A percentile compares a stretch with the other conserved stretches of the same genome.
These are phyloP conservation scores for Caenorhabditis wallacei DNA, from an alignment of 2,888 invertebrate species.

Conservation along the genomic window DNA sequence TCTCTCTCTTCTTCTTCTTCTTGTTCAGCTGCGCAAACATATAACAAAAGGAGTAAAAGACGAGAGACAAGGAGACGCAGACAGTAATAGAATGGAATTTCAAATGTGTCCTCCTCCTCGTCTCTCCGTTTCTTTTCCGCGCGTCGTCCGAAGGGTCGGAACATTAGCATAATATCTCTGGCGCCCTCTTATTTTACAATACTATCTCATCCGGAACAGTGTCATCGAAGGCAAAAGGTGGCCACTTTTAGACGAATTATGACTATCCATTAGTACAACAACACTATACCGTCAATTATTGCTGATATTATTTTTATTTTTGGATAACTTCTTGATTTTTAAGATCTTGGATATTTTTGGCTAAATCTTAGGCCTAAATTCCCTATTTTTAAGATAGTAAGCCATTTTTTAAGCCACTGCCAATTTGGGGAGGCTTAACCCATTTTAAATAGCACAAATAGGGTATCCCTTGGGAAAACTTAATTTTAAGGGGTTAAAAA, in stretches of 20 bases:
- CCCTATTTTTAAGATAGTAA: no score
- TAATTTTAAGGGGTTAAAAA: no score
- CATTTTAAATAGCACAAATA: no score
- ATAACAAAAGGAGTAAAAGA: slow-evolving; percentile 29
- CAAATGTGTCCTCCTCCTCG: slow-evolving; percentile 20
- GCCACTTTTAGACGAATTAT: slow-evolving; percentile 34
- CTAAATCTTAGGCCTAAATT: background rate
- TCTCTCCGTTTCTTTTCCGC: slow-evolving; percentile 41
- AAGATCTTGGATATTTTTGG: background rate
- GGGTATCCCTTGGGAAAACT: no score
- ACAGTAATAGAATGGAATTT: slow-evolving; percentile 11
- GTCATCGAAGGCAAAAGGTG: slow-evolving; percentile 28
- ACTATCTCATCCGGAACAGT: slow-evolving; percentile 28
- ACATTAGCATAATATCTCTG: slow-evolving; percentile 52
- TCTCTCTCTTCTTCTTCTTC: background rate
- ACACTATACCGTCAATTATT: background rate
- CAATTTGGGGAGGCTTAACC: no score
- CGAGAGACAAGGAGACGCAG: slow-evolving; percentile 6
- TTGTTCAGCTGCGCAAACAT: slow-evolving; percentile 51
- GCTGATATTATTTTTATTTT: background rate
- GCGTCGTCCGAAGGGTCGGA: slow-evolving; percentile 41
- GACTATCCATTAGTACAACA: slow-evolving; percentile 32
- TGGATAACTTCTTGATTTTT: background rate
- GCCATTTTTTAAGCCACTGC: no score
- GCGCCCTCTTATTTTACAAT: background rate